Percentiles rank a stretch among this genome's conserved stretches.
phyloP scores from a whole-genome alignment of 2,888 invertebrate species.

The Aphelenchoides bicaudatus region DNA sequence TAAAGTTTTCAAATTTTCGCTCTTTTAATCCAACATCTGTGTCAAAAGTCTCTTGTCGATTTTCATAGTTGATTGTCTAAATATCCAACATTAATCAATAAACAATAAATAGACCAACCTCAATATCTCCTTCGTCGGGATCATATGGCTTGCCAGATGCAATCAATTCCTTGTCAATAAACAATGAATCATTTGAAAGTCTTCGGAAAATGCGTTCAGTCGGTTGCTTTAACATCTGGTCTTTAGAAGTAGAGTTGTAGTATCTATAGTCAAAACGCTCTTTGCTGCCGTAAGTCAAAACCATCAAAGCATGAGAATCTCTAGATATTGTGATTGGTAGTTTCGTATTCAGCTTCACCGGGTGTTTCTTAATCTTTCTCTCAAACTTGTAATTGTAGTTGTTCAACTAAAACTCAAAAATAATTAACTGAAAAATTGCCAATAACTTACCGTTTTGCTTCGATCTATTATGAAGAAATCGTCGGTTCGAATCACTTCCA shows the following conservation, averaged over 20 bases:
- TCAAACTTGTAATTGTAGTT: background rate
- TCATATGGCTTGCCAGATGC: constrained; percentile 6
- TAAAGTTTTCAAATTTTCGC: background rate
- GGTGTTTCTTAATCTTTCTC: background rate
- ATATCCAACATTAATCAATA: no score
- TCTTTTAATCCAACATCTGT: no score
- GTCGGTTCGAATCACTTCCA: background rate
- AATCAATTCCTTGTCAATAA: constrained; percentile 3
- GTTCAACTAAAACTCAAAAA: background rate
- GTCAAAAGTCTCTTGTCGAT: no score
- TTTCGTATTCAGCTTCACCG: background rate
- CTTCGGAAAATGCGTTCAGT: constrained; percentile 3
- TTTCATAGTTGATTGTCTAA: no score
- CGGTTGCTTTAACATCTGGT: background rate
- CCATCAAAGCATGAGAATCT: background rate
- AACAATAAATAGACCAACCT: no score
- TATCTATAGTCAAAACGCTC: background rate
- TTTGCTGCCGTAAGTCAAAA: background rate
- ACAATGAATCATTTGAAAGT: background rate
- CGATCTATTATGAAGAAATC: background rate
- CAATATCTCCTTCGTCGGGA: background rate
- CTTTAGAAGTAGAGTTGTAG: background rate
- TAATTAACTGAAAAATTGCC: background rate
- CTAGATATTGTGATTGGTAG: background rate
- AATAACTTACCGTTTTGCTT: constrained; percentile 5